Evolutionary conservation across 30 jellyfish, hydroid and myxozoan species (phyloP).

Genomic region (Morbakka virulenta): DNA sequence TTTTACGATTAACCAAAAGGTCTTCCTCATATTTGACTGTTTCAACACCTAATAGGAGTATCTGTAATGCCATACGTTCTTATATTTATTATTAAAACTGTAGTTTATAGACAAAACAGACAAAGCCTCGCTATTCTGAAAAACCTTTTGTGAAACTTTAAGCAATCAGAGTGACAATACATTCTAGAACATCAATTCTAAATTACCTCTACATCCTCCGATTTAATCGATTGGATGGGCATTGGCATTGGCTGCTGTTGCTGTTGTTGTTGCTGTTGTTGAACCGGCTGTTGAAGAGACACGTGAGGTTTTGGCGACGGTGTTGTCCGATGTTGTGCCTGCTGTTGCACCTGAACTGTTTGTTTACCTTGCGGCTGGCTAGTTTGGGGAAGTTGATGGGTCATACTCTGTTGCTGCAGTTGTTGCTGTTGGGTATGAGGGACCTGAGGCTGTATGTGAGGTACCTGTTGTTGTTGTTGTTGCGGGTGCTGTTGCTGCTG

Average conservation of each 20-base stretch:
- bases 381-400: constrained; percentile 30
- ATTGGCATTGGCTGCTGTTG: constrained; percentile 10
- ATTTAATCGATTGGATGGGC: too few relatives aligned
- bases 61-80: too few relatives aligned
- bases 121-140: too few relatives aligned
- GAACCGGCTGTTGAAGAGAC: constrained; percentile 48
- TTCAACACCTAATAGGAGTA: too few relatives aligned
- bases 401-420: constrained; percentile 25
- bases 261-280: neutral
- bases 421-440: constrained; percentile 59
- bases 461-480: constrained; percentile 59
- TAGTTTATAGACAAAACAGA: too few relatives aligned
- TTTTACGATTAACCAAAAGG: too few relatives aligned
- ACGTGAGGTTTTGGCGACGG: constrained; percentile 39
- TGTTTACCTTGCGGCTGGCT: neutral
- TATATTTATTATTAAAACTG: too few relatives aligned
- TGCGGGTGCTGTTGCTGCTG: constrained; percentile 53
- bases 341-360: constrained; percentile 12
- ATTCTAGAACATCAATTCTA: too few relatives aligned
- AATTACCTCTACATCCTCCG: too few relatives aligned
- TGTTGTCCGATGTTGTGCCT: constrained; percentile 1
- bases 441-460: neutral
- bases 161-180: too few relatives aligned
- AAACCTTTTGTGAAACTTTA: too few relatives aligned
- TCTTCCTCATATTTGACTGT: too few relatives aligned